These are phyloP conservation scores for Cairina moschata DNA, from an alignment of 2,113 vertebrate genomes.

Conservation along the genomic window DNA sequence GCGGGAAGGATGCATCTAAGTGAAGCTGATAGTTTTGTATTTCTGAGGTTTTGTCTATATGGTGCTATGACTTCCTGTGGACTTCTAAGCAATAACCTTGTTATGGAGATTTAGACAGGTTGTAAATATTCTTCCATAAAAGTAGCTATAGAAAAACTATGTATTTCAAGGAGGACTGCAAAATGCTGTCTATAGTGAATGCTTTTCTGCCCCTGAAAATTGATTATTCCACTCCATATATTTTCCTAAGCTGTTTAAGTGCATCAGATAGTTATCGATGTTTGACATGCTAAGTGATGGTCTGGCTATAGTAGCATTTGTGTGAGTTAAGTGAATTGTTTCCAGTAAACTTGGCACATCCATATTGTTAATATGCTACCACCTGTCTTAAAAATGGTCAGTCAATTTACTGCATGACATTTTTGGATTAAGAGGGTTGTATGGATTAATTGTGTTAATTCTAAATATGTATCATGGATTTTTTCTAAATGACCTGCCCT, in stretches of 20 bases:
- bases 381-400: constrained; percentile 25
- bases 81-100: background rate
- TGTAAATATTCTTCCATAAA: background rate
- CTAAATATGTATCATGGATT: constrained; percentile 16
- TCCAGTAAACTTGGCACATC: constrained; percentile 65
- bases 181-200: background rate
- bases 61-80: background rate
- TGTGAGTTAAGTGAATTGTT: constrained; percentile 66
- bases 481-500: background rate
- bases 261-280: constrained; percentile 29
- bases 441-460: constrained; percentile 50
- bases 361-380: constrained; percentile 19
- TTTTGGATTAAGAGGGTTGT: constrained; percentile 32
- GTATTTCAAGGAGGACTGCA: background rate
- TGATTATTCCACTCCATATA: constrained; percentile 8
- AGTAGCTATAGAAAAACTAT: background rate
- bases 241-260: constrained; percentile 25
- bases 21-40: background rate
- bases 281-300: constrained; percentile 46
- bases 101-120: background rate
- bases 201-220: background rate
- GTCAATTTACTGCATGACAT: constrained; percentile 24
- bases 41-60: background rate
- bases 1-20: background rate
- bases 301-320: constrained; percentile 11